These are phyloP conservation scores for Eucidaris tribuloides DNA, from an alignment of 35 echinoderm and acorn worm genomes.

Conservation along the genomic window DNA sequence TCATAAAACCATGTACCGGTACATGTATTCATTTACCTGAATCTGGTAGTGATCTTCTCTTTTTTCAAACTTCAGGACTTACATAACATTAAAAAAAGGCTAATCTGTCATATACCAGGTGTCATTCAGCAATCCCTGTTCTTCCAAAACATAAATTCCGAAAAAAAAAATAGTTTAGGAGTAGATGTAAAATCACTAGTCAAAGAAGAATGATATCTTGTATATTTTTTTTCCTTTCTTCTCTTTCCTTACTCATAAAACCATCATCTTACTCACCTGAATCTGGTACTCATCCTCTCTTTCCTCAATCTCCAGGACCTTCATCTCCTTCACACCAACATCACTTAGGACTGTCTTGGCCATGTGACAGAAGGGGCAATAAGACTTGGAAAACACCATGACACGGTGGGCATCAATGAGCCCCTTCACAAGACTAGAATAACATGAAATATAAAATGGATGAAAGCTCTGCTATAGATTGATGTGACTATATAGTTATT, in stretches of 20 bases:
- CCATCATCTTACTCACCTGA: constrained; percentile 41
- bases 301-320: constrained; percentile 82
- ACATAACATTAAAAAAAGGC: no score
- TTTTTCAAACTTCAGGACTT: no score
- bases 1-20: no score
- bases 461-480: no score
- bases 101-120: no score
- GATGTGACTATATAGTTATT: no score
- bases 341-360: constrained; percentile 72
- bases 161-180: not conserved
- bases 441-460: no score
- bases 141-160: not conserved
- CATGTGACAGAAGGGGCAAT: constrained; percentile 90
- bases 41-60: no score
- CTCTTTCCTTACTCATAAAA: not conserved
- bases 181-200: not conserved
- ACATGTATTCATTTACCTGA: no score
- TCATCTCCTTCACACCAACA: constrained; percentile 68
- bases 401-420: constrained; percentile 62
- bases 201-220: not conserved
- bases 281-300: constrained; percentile 66
- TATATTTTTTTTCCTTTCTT: not conserved
- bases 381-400: constrained; percentile 91
- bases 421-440: constrained; percentile 67
- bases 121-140: not conserved